Evolutionary conservation across 2,797 vertebrate species (phyloP), one percentile per base, ranked within the genome.

Genomic region (Staurois parvus): DNA sequence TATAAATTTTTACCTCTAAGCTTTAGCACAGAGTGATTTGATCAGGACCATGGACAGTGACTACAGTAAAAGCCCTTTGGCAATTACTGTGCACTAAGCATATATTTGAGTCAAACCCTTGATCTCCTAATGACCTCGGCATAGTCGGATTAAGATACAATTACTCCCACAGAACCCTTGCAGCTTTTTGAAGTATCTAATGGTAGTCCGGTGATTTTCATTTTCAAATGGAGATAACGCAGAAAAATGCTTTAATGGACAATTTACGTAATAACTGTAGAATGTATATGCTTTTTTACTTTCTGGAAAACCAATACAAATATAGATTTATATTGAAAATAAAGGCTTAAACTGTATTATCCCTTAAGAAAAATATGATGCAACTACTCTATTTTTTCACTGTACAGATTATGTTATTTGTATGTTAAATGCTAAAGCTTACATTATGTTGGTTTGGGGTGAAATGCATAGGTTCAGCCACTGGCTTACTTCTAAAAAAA

Each of bases 241-340:
- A 83, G 68, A 34, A 67, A 86, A 86, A 83, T 68, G 73, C 52
- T 81, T 86, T 86, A 81, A 86, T 73, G 85, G 67, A 86, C 85
- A 86, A 83, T 83, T 82, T 83, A 69, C 66, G 68, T 76, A 76
- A 81, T 69, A 77, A 45, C 79, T 32, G 66, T 6, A 15, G 13
- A 3, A 67, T 69, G 32, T 28, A 81, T 13, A 45, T 37, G 8
- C 21, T 72, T 70, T 59, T 69, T 70, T 6, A 28, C 48, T 13
- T 79, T 79, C 30, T 80, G 32, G 17, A 34, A 62, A 81, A 59
- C 34, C 79, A 3, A 62, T 30, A 45, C 26, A 52, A 32, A 42
- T 28, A 69, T 56, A 70, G 29, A 52, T 32, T 70, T 52, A 34
- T 34, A 29, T 56, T 81, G 34, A 72, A 69, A 45, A 21, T 45